A percentile compares a stretch with the other conserved stretches of the same genome.
Conservation (phyloP, 2,113 vertebrate species). For the Menidia beryllina region DNA sequence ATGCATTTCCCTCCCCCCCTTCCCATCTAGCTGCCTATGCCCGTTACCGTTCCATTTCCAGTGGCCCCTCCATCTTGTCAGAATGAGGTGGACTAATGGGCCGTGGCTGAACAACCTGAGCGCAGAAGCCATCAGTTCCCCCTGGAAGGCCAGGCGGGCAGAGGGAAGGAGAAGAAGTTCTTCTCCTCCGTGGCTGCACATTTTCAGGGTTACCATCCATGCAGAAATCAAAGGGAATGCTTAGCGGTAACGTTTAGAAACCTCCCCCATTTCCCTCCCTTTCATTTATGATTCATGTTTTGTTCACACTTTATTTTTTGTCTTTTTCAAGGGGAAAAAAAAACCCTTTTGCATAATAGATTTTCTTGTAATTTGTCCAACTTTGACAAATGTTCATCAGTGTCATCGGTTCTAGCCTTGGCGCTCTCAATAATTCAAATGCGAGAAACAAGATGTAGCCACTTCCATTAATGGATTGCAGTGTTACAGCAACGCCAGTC, state of each 20-base stretch:
- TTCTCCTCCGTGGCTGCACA: slow-evolving; percentile 18
- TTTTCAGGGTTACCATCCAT: slow-evolving; percentile 23
- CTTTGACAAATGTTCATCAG: neutral
- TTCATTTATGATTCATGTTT: neutral
- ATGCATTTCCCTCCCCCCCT: slow-evolving; percentile 31
- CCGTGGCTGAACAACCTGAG: slow-evolving; percentile 67
- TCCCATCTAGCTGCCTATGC: slow-evolving; percentile 18
- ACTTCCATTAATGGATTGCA: slow-evolving; percentile 20
- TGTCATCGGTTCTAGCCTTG: neutral
- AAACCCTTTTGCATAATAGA: neutral
- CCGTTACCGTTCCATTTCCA: slow-evolving; percentile 62
- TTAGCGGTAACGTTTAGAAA: neutral
- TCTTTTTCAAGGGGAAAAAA: too few relatives aligned
- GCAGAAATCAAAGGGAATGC: slow-evolving; percentile 24
- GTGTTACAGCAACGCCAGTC: slow-evolving; percentile 36
- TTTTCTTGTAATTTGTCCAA: neutral
- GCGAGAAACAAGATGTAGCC: too few relatives aligned
- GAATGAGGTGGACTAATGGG: slow-evolving; percentile 72
- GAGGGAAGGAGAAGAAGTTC: slow-evolving; percentile 18
- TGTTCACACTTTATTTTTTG: neutral
- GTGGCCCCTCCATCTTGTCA: slow-evolving; percentile 75
- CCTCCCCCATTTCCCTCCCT: neutral
- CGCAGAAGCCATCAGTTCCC: slow-evolving; percentile 69
- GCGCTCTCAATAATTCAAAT: neutral
- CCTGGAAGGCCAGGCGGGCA: slow-evolving; percentile 49